phyloP scores from a whole-genome alignment of 2,797 vertebrate genomes.

The Danio jaintianensis region DNA sequence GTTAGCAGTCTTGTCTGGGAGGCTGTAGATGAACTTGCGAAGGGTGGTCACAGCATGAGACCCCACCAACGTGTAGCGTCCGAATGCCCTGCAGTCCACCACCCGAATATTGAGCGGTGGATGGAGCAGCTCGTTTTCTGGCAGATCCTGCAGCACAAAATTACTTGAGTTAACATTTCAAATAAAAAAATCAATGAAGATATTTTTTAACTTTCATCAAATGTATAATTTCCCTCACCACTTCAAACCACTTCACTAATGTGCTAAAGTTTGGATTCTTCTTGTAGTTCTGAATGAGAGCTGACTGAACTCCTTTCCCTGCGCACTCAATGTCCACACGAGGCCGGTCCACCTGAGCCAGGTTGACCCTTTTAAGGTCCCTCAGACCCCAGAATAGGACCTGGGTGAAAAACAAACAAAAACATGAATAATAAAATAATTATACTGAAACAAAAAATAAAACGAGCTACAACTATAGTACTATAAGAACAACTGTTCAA shows the following conservation, averaged over 20 bases:
- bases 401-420: constrained; percentile 68
- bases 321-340: constrained; percentile 97
- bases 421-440: not conserved
- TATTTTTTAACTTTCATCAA: not conserved
- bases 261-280: constrained; percentile 98
- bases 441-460: not conserved
- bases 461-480: not conserved
- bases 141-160: constrained; percentile 84
- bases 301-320: constrained; percentile 91
- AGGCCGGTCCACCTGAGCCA: constrained; percentile 94
- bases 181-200: not conserved
- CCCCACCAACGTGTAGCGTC: constrained; percentile 94
- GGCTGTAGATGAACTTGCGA: constrained; percentile 88
- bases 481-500: no score
- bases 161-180: not conserved
- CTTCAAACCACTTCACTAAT: constrained; percentile 98
- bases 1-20: constrained; percentile 82
- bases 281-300: constrained; percentile 96
- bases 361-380: constrained; percentile 94
- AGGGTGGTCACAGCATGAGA: constrained; percentile 91
- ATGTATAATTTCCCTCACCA: constrained; percentile 81
- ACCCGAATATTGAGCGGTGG: constrained; percentile 93
- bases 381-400: constrained; percentile 97
- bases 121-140: constrained; percentile 95
- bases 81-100: constrained; percentile 95